Conservation (phyloP, 2,113 vertebrate species). For the Cephalopterus ornatus region DNA sequence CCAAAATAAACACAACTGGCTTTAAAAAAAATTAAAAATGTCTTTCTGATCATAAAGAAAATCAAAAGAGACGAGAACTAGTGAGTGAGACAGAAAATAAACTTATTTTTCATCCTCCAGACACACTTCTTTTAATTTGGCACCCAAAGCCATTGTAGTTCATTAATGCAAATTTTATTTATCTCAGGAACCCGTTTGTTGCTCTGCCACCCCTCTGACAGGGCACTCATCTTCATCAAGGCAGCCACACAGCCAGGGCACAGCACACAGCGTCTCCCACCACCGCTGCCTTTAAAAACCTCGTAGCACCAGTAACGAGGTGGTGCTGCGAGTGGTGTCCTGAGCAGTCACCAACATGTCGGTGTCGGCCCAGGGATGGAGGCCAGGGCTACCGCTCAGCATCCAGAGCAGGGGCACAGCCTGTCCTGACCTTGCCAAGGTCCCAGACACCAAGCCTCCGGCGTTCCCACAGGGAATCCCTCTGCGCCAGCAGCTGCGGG, state of each 20-base stretch:
- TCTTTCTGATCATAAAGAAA: constrained; percentile 46
- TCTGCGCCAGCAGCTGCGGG: neutral
- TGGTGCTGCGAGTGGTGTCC: neutral
- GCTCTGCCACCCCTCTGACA: constrained; percentile 35
- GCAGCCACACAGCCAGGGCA: neutral
- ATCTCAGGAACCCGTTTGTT: constrained; percentile 9
- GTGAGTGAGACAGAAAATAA: neutral
- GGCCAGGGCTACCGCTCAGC: neutral
- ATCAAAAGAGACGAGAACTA: constrained; percentile 24
- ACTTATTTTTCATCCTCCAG: constrained; percentile 34
- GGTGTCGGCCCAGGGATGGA: neutral
- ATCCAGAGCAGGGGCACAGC: neutral
- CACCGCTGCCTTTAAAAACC: neutral
- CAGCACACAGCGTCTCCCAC: neutral
- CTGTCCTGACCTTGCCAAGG: neutral
- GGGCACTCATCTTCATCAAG: constrained; percentile 41
- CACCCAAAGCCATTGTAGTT: neutral
- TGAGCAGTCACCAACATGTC: neutral
- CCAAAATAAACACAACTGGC: constrained; percentile 55
- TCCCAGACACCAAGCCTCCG: neutral
- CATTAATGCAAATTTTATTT: constrained; percentile 58
- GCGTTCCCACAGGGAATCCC: neutral
- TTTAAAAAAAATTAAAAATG: constrained; percentile 2
- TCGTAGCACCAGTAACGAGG: neutral
- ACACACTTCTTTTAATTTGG: constrained; percentile 30